Base-by-base conservation (phyloP, 1,140 invertebrate species). In the Brachionus manjavacas region DNA sequence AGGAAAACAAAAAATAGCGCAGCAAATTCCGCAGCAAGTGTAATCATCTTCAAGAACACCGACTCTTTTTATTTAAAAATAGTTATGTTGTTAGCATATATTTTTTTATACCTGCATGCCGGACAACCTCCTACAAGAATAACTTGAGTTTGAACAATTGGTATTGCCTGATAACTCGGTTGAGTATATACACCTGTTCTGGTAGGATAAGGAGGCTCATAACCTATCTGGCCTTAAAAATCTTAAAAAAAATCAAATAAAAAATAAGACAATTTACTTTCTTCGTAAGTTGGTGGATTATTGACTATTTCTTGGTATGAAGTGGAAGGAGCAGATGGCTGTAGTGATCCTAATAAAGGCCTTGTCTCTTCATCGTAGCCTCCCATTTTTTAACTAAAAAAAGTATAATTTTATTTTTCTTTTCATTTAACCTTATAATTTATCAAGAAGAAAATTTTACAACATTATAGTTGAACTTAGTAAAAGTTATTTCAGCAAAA, bases 1-100 rank as follows among this genome's bases (percentile, higher is more conserved):
- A 0, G 94, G 94, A 86, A 95, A 95, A 89, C 94, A 95, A 39
- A 94, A 90, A 85, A 96, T 94, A 16, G 94, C 94, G 89, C 94
- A 95, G 12, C 93, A 89, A 20, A 95, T 91, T 83, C 94, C 94
- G 9, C 94, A 89, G 86, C 93, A 94, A 1, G 94, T 94, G 87
- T 88, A 89, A 88, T 94, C 94, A 87, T 95, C 94, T 90, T 95
- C 94, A 39, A 95, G 89, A 39, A 94, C 91, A 20, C 94, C 94
- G 83, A 95, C 89, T 92, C 93, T 85, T 35, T 84, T 35, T 35
- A 35, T 35, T 35, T 31, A 35, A 7, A 35, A 35, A 35, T 6
- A 6, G 0, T 35, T 35, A 35, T 35, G 31, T 35, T 35, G 31
- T 76, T 16, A 31, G 66, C n/a, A 52, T 8, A 46, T 0, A 83